Conservation (phyloP, 2,888 invertebrate species). For the Andrena dorsata region DNA sequence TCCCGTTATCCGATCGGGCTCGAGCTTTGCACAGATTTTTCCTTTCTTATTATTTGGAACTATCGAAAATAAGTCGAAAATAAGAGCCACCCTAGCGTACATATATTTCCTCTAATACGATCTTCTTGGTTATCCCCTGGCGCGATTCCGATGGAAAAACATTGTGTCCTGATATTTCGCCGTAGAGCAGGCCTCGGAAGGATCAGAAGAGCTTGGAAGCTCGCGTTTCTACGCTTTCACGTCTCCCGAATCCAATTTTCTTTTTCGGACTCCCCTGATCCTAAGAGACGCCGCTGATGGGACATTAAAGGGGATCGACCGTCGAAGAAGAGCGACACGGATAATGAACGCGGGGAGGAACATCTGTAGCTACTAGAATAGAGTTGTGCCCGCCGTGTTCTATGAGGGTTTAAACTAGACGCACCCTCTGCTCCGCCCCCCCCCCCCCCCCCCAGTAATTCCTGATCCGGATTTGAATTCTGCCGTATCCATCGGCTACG, state of each 20-base stretch:
- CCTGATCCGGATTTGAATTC: constrained; percentile 64
- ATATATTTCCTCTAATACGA: not conserved
- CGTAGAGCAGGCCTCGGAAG: not conserved
- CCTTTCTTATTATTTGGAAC: no score
- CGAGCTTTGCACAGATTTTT: no score
- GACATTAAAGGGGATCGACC: constrained; percentile 24
- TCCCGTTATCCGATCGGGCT: no score
- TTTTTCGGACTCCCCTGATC: constrained; percentile 2
- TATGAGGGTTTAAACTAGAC: constrained; percentile 57
- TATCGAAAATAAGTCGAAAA: no score
- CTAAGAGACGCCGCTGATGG: constrained; percentile 6
- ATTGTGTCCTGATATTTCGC: not conserved
- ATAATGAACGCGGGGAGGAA: constrained; percentile 23
- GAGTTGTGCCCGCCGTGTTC: constrained; percentile 42
- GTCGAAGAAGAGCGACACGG: not conserved
- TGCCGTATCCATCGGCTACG: constrained; percentile 33
- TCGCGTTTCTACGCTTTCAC: constrained; percentile 31
- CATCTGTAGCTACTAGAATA: constrained; percentile 25
- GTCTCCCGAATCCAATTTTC: constrained; percentile 37
- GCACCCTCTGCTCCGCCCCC: constrained; percentile 7
- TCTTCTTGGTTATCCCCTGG: not conserved
- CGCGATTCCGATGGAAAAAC: not conserved
- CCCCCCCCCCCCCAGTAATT: constrained; percentile 41
- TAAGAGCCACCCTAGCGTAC: not conserved
- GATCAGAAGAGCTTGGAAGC: not conserved